Base-by-base conservation (phyloP, 2,113 vertebrate species). In the Lathamus discolor region DNA sequence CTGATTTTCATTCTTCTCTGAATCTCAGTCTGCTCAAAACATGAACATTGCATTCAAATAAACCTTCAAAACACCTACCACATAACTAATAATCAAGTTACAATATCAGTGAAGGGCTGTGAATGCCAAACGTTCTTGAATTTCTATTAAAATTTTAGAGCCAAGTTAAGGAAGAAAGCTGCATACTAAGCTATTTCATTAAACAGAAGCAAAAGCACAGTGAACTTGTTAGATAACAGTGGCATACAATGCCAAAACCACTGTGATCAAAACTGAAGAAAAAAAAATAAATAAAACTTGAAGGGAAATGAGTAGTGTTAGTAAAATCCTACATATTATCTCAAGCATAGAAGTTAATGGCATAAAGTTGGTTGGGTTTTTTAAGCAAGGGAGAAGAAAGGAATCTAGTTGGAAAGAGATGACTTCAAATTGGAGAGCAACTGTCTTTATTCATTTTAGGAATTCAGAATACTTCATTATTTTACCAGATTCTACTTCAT, bases 401-500 rank as follows among this genome's bases (percentile, higher is more conserved):
- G 17, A 89, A 76, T 82, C 52, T 84, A 70, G 13, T 48, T 92
- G 39, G 57, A 79, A 41, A 7, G 39, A 81, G 27, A 78, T 6
- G 37, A 86, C 59, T 83, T 69, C 43, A 55, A 91, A 92, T n/a
- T 59, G 15, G 22, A 90, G 23, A 91, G 44, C 54, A 92, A 83
- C 22, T 88, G 51, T 90, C 67, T 92, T 90, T 73, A 77, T 86
- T 95, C 43, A 80, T 48, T 86, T 76, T 15, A 92, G 63, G 86
- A 95, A 97, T 82, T 86, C 62, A 85, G 55, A 89, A 91, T 9
- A 39, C 66, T 89, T 89, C 57, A 41, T 28, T 91, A 83, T 83
- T 92, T 89, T 89, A 31, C 81, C 75, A 83, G 57, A 74, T 94
- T 92, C 57, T 51, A 90, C 37, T 94, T 88, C 72, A 51, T 16